Conservation (phyloP, 1,140 invertebrate species). For the Phocides pigmalion region DNA sequence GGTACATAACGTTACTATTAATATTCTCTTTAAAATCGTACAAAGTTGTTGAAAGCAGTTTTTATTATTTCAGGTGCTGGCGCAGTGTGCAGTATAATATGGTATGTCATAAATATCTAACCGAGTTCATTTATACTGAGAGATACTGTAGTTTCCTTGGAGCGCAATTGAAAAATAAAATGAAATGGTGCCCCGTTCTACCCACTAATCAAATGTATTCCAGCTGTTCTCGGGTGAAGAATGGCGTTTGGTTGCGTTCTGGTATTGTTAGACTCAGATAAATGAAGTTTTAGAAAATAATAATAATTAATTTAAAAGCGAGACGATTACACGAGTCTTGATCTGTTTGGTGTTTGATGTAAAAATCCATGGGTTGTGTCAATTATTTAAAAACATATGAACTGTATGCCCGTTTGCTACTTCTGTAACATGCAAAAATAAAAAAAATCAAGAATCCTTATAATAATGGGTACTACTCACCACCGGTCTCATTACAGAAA, state of each 20-base stretch:
- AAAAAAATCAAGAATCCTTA: too few species aligned
- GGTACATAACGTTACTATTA: too few species aligned
- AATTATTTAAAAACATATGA: too few species aligned
- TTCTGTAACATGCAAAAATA: too few species aligned
- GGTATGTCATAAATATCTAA: slow-evolving; percentile 35
- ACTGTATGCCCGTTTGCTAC: too few species aligned
- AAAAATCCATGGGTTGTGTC: too few species aligned
- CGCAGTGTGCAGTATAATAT: slow-evolving; percentile 34
- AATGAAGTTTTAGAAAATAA: too few species aligned
- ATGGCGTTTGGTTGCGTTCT: background rate
- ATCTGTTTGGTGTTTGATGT: too few species aligned
- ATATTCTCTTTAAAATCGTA: slow-evolving; percentile 27
- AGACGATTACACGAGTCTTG: too few species aligned
- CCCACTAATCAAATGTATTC: slow-evolving; percentile 21
- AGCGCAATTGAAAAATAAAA: slow-evolving; percentile 28
- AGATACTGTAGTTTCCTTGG: slow-evolving; percentile 24
- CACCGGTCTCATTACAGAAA: too few species aligned
- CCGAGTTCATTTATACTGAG: slow-evolving; percentile 31
- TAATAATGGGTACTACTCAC: too few species aligned
- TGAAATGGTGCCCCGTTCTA: background rate
- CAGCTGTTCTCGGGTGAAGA: background rate
- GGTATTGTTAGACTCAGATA: background rate
- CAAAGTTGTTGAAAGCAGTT: slow-evolving; percentile 27
- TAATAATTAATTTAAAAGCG: too few species aligned
- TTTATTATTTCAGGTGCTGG: slow-evolving; percentile 32